Conservation (phyloP, 2,888 invertebrate species). For the Ectobius pallidus region DNA sequence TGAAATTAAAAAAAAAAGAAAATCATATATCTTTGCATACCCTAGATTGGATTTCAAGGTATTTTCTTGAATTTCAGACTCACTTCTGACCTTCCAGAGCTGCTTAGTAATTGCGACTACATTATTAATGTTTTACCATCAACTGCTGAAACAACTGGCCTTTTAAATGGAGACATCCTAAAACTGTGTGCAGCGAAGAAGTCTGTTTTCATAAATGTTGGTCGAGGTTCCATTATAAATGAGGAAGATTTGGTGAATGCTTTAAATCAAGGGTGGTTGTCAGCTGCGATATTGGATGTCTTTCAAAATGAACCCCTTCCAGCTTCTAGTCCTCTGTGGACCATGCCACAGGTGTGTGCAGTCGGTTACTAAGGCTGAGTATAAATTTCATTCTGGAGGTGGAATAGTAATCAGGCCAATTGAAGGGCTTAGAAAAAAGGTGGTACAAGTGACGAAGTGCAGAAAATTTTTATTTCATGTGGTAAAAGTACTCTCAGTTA, state of each 20-base stretch:
- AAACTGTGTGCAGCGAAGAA: slow-evolving; percentile 55
- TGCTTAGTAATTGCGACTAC: slow-evolving; percentile 61
- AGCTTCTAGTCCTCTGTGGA: slow-evolving; percentile 58
- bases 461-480: too few relatives aligned
- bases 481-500: too few relatives aligned
- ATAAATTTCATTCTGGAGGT: too few relatives aligned
- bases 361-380: slow-evolving; percentile 32
- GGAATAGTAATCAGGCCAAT: too few relatives aligned
- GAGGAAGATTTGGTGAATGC: slow-evolving; percentile 60
- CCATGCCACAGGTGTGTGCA: slow-evolving; percentile 55
- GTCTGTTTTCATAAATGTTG: slow-evolving; percentile 64
- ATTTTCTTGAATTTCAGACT: too few relatives aligned
- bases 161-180: slow-evolving; percentile 58
- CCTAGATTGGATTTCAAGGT: too few relatives aligned
- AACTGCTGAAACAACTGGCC: slow-evolving; percentile 57
- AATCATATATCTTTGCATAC: too few relatives aligned
- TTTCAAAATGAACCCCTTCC: slow-evolving; percentile 62
- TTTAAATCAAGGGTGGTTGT: slow-evolving; percentile 59
- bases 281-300: slow-evolving; percentile 63
- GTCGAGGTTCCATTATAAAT: slow-evolving; percentile 61
- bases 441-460: too few relatives aligned
- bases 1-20: too few relatives aligned
- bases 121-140: slow-evolving; percentile 61
- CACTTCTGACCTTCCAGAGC: slow-evolving; percentile 49
- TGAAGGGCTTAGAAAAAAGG: too few relatives aligned